A percentile compares a stretch with the other conserved stretches of the same genome.
phyloP scores from a whole-genome alignment of 2,888 invertebrate species.

The Protonemura montana region DNA sequence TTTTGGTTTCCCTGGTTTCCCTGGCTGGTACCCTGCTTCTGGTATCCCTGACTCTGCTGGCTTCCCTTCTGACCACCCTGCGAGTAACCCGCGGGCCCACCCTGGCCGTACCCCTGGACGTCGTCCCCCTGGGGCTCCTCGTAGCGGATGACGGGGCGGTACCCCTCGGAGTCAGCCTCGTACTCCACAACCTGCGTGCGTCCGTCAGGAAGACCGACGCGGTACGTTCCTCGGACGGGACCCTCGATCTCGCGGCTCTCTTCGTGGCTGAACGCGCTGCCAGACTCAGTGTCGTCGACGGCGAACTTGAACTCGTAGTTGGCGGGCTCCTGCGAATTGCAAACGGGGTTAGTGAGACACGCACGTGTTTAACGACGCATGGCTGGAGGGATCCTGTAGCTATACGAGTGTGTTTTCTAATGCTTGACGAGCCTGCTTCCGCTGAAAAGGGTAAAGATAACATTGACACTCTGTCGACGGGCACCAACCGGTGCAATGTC shows the following conservation, averaged over 20 bases:
- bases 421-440: no score
- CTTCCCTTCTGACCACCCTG: not conserved
- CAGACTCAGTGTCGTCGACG: constrained; percentile 42
- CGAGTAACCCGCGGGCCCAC: not conserved
- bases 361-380: constrained; percentile 37
- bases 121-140: not conserved
- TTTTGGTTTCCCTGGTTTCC: not conserved
- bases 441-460: no score
- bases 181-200: not conserved
- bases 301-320: constrained; percentile 58
- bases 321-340: constrained; percentile 53
- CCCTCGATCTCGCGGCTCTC: constrained; percentile 44
- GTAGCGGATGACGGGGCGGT: not conserved
- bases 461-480: no score
- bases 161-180: constrained; percentile 56
- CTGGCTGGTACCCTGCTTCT: not conserved
- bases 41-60: not conserved
- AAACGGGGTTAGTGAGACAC: constrained; percentile 26
- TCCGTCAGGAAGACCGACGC: constrained; percentile 54
- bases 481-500: no score
- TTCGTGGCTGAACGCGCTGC: constrained; percentile 36
- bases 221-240: constrained; percentile 55
- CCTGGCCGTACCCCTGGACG: not conserved
- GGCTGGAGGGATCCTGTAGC: no score
- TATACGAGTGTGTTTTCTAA: no score